Conservation (phyloP, 2,888 invertebrate species). For the Frankliniella intonsa region DNA sequence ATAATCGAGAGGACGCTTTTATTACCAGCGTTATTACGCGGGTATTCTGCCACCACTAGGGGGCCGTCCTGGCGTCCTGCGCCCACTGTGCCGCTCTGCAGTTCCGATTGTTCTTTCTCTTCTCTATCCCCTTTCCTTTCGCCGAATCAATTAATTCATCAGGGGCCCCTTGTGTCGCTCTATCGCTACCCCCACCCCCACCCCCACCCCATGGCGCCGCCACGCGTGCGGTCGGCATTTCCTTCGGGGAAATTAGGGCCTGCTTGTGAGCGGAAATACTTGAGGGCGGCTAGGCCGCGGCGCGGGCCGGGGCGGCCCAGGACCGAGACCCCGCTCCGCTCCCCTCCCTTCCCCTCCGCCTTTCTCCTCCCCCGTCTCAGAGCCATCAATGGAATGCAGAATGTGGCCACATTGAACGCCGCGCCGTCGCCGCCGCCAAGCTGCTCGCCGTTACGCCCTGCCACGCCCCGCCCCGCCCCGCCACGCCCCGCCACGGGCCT, state of each 20-base stretch:
- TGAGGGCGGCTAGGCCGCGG: background rate
- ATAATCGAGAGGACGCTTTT: no score
- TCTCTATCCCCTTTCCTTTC: no score
- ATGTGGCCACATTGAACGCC: background rate
- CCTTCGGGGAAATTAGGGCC: background rate
- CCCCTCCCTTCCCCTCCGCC: background rate
- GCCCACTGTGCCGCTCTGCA: no score
- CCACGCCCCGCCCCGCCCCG: background rate
- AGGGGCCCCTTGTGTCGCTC: no score
- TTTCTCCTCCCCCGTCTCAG: background rate
- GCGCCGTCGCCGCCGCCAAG: background rate
- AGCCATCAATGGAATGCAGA: conserved; percentile 21
- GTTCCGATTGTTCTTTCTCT: no score
- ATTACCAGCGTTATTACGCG: no score
- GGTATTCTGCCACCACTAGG: no score
- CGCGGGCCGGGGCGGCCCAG: background rate
- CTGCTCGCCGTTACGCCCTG: background rate
- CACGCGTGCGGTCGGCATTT: background rate
- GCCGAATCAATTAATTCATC: no score
- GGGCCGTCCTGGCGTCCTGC: no score
- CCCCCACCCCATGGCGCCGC: background rate
- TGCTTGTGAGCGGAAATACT: conserved; percentile 12
- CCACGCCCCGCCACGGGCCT: no score
- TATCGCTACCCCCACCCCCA: no score
- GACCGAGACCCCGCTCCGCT: background rate